A percentile compares a stretch with the other conserved stretches of the same genome.
Conservation (phyloP, 2,888 invertebrate species). For the Andrena praecox region DNA sequence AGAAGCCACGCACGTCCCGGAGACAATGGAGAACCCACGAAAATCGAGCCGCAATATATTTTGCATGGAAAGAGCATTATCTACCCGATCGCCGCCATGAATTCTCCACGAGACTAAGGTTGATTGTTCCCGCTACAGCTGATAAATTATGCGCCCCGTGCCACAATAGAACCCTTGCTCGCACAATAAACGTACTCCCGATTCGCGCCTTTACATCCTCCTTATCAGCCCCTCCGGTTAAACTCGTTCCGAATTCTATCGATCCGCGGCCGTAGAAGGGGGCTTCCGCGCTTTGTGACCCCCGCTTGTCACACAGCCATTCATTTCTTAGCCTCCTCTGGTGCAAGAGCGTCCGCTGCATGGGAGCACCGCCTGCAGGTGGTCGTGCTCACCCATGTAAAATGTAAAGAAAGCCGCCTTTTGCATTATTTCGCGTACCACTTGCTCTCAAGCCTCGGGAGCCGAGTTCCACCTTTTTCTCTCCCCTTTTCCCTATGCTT, state of each 20-base stretch:
- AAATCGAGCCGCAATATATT: neutral
- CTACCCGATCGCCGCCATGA: neutral
- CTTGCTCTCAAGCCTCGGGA: slow-evolving; percentile 41
- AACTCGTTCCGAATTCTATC: slow-evolving; percentile 49
- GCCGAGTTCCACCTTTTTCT: slow-evolving; percentile 19
- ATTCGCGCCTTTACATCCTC: slow-evolving; percentile 4
- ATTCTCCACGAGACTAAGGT: neutral
- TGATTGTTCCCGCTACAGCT: neutral
- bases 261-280: slow-evolving; percentile 16
- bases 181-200: slow-evolving; percentile 12
- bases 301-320: slow-evolving; percentile 28
- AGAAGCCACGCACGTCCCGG: no score
- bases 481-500: neutral
- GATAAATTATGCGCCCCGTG: slow-evolving; percentile 19
- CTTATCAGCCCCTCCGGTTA: slow-evolving; percentile 24
- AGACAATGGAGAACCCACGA: neutral
- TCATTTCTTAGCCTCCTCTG: slow-evolving; percentile 26
- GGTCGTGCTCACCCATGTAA: slow-evolving; percentile 60
- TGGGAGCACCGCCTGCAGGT: slow-evolving; percentile 19
- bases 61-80: neutral
- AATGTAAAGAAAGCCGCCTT: slow-evolving; percentile 69
- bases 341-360: slow-evolving; percentile 2
- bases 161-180: slow-evolving; percentile 4
- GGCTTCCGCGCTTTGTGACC: slow-evolving; percentile 31
- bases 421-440: slow-evolving; percentile 69